phyloP scores from a whole-genome alignment of 2,797 vertebrate genomes.

The Arrhamphus sclerolepis region DNA sequence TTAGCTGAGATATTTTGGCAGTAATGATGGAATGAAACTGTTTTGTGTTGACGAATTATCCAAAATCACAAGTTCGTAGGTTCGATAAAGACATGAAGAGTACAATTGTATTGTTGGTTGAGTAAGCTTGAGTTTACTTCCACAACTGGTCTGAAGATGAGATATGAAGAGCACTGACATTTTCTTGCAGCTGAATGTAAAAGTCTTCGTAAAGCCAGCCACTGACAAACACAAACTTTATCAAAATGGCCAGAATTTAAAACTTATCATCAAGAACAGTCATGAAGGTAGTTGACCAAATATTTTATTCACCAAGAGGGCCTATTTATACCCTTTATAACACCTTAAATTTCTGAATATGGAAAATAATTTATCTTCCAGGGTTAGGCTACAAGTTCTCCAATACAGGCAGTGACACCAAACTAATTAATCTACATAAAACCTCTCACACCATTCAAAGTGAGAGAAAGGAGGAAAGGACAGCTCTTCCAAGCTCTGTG shows the following conservation, averaged over 20 bases:
- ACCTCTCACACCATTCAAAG: conserved; percentile 2
- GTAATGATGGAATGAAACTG: too few relatives aligned
- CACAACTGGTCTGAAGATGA: too few relatives aligned
- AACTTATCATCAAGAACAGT: not conserved
- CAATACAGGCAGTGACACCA: conserved; percentile 2
- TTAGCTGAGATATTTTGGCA: too few relatives aligned
- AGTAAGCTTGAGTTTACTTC: too few relatives aligned
- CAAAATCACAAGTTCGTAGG: too few relatives aligned
- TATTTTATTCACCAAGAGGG: not conserved
- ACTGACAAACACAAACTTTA: not conserved
- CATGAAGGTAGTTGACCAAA: not conserved
- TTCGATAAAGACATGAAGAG: too few relatives aligned
- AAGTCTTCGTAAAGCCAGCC: not conserved
- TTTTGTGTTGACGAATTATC: too few relatives aligned
- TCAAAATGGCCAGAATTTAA: not conserved
- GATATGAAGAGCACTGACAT: too few relatives aligned
- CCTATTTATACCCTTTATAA: not conserved
- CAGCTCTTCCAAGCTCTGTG: conserved; percentile 13
- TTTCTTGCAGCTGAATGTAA: too few relatives aligned
- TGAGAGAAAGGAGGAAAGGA: conserved; percentile 19
- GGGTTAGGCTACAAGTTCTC: not conserved
- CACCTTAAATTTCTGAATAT: not conserved
- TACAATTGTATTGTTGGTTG: too few relatives aligned
- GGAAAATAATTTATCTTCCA: not conserved
- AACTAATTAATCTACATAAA: conserved; percentile 15